phyloP scores from a whole-genome alignment of 2,888 invertebrate genomes.

The Orthosia gothica region DNA sequence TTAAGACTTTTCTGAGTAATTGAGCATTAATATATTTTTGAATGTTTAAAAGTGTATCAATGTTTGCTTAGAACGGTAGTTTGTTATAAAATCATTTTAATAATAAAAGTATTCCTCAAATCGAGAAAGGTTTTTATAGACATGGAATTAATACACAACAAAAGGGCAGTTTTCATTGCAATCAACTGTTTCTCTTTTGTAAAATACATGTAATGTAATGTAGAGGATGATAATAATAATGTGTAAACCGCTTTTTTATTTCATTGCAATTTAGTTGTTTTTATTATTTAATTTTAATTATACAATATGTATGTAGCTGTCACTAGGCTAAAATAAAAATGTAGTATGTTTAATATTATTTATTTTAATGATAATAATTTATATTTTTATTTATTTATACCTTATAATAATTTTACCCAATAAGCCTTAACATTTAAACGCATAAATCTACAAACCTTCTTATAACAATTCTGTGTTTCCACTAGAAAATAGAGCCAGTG shows the following conservation, averaged over 20 bases:
- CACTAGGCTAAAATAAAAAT: too few relatives aligned
- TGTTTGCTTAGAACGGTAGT: background rate
- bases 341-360: too few relatives aligned
- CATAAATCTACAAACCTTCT: background rate
- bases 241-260: background rate
- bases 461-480: background rate
- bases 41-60: background rate
- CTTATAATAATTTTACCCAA: too few relatives aligned
- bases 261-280: background rate
- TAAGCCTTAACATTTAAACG: background rate
- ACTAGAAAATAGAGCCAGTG: slow-evolving; percentile 9
- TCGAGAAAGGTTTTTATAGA: background rate
- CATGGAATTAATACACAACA: background rate
- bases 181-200: background rate
- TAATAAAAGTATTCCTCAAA: background rate
- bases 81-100: background rate
- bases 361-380: too few relatives aligned
- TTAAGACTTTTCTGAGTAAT: too few relatives aligned
- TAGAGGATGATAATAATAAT: background rate
- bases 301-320: too few relatives aligned
- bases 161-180: background rate
- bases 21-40: too few relatives aligned
- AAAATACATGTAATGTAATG: background rate
- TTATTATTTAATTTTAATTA: too few relatives aligned
- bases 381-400: too few relatives aligned